A percentile compares a stretch with the other conserved stretches of the same genome.
Conservation (phyloP, 2,113 vertebrate genomes). For the Halcyon malimbica region DNA sequence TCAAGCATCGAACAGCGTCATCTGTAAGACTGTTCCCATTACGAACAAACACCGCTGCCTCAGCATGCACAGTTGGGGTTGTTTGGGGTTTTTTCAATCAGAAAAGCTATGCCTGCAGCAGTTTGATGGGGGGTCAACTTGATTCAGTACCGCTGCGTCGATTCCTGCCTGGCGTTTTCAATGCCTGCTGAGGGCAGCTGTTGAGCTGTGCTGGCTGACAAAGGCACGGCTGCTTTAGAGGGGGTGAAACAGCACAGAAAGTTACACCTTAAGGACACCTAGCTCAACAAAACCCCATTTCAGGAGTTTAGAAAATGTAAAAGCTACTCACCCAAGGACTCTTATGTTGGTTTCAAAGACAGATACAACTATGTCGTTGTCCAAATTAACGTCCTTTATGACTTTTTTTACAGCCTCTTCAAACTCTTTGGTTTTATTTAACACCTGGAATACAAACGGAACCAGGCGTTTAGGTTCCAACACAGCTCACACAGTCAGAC, state of each 20-base stretch:
- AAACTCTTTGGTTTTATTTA: constrained; percentile 97
- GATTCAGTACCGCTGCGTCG: not conserved
- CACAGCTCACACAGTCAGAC: not conserved
- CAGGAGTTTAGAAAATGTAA: not conserved
- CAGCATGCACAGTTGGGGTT: not conserved
- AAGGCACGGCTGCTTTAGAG: not conserved
- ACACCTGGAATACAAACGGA: constrained; percentile 80
- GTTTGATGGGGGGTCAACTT: not conserved
- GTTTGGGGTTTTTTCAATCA: not conserved
- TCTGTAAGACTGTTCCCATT: not conserved
- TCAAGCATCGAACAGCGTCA: not conserved
- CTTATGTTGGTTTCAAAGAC: constrained; percentile 99
- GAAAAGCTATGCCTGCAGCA: not conserved
- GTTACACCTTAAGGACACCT: not conserved
- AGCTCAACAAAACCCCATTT: not conserved
- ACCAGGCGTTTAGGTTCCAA: not conserved
- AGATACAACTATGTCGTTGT: constrained; percentile 97
- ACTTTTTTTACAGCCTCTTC: constrained; percentile 95
- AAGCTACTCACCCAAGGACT: constrained; percentile 91
- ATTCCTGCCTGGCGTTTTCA: not conserved
- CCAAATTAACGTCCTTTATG: constrained; percentile 92
- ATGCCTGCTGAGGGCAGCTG: not conserved
- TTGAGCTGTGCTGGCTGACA: not conserved
- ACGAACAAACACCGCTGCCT: not conserved
- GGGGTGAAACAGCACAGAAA: not conserved